phyloP scores from a whole-genome alignment of 2,888 invertebrate genomes.

The Abrostola tripartita region DNA sequence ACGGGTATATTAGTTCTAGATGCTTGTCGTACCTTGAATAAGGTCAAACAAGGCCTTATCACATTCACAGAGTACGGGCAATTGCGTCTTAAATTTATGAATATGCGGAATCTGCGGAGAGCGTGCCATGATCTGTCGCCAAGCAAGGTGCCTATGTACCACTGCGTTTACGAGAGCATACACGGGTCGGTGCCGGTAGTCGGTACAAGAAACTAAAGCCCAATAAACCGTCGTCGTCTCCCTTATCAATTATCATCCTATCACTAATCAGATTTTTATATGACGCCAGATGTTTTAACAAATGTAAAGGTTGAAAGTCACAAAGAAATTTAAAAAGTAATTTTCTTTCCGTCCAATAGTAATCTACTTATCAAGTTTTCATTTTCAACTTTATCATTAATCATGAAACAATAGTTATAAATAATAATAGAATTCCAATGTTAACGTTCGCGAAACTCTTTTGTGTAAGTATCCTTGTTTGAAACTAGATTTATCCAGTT shows the following conservation, averaged over 20 bases:
- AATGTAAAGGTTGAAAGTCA: neutral
- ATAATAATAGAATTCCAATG: too few relatives aligned
- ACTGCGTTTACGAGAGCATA: too few relatives aligned
- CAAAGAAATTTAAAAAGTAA: neutral
- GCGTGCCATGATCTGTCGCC: neutral
- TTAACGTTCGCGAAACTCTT: too few relatives aligned
- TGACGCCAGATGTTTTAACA: neutral
- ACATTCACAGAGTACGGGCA: neutral
- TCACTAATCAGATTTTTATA: conserved; percentile 2
- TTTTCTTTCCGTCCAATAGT: neutral
- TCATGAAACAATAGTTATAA: too few relatives aligned
- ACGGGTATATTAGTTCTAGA: neutral
- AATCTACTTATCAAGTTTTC: neutral
- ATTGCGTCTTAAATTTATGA: neutral
- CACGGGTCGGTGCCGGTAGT: neutral
- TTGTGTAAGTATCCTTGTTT: too few relatives aligned
- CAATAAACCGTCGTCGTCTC: neutral
- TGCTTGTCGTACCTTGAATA: neutral
- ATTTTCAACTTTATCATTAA: neutral
- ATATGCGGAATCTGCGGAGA: too few relatives aligned
- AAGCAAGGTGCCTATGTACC: neutral
- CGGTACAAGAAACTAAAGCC: neutral
- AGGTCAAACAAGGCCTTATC: neutral
- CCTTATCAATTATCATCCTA: neutral
- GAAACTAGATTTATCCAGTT: too few relatives aligned